Evolutionary conservation across 2,113 vertebrate genomes (phyloP), one percentile per base, ranked within the genome.

Genomic region (Lutjanus erythropterus): DNA sequence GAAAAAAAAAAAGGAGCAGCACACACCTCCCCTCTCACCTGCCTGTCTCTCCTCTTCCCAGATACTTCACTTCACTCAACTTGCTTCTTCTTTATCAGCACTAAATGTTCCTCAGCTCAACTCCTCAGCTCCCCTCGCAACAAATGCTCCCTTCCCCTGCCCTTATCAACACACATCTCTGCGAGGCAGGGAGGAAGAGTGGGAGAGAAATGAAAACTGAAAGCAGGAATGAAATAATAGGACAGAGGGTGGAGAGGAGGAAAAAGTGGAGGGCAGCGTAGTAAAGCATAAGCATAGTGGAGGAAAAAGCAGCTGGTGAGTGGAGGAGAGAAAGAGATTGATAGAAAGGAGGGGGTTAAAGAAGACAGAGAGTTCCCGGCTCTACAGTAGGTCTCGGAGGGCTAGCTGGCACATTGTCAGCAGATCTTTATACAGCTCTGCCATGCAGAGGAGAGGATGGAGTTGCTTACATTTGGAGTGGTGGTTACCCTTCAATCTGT

Each of bases 381-480:
- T 89, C 67, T 78, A 74, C 66, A 53, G 75, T 68, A 81, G 84
- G 58, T 94, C 93, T 94, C 94, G 7, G 65, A 93, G 91, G 94
- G 86, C 61, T 88, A 81, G 59, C 42, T 56, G 56, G 41, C 59
- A 55, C 67, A 37, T 50, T 92, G 91, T 95, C 94, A 95, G 95
- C 94, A 93, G 91, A 90, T 81, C 75, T 78, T 86, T 82, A 70
- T 50, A 75, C 59, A 77, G 69, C 47, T 49, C 41, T 23, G 68
- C 76, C 29, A 47, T 50, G 49, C 31, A 37, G 42, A 33, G 61
- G 60, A 67, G 27, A 78, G 27, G 60, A 74, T 31, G 74, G 78
- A 86, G 74, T 47, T 67, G 35, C 62, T 66, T 41, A 33, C 31
- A 67, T 41, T 49, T 18, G 23, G 31, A 71, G 53, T 62, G 52